These are phyloP conservation scores for Phocides pigmalion DNA, from an alignment of 1,140 invertebrate species.

Conservation along the genomic window DNA sequence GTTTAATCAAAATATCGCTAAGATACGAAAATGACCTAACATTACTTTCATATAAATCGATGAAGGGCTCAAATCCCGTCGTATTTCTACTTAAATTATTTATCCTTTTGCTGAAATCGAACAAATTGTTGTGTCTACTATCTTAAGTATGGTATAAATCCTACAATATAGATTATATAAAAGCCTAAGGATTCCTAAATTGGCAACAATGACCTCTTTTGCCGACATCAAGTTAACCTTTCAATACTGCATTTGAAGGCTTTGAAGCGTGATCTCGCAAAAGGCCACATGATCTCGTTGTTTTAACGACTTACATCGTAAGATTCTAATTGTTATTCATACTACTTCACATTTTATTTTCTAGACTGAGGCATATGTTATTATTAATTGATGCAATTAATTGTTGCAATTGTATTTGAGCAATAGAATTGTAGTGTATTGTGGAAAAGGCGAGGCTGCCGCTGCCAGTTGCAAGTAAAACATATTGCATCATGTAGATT, in stretches of 20 bases:
- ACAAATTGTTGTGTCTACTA: too few species aligned
- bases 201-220: constrained; percentile 19
- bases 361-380: background rate
- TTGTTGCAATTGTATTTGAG: constrained; percentile 49
- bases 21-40: too few species aligned
- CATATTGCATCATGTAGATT: constrained; percentile 43
- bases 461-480: constrained; percentile 44
- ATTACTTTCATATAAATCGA: too few species aligned
- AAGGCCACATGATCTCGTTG: background rate
- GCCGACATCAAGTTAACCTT: constrained; percentile 5
- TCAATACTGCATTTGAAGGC: constrained; percentile 1
- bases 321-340: background rate
- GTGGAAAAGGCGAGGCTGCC: constrained; percentile 46
- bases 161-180: background rate
- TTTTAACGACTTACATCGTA: background rate
- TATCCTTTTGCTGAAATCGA: too few species aligned
- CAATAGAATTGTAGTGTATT: constrained; percentile 46
- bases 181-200: constrained; percentile 8
- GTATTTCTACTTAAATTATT: too few species aligned
- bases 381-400: constrained; percentile 35
- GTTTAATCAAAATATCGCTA: too few species aligned
- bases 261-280: too few species aligned
- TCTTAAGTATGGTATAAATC: too few species aligned
- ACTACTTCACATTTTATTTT: constrained; percentile 4
- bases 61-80: too few species aligned